phyloP scores from a whole-genome alignment of 2,113 vertebrate genomes.

The Pavo muticus region DNA sequence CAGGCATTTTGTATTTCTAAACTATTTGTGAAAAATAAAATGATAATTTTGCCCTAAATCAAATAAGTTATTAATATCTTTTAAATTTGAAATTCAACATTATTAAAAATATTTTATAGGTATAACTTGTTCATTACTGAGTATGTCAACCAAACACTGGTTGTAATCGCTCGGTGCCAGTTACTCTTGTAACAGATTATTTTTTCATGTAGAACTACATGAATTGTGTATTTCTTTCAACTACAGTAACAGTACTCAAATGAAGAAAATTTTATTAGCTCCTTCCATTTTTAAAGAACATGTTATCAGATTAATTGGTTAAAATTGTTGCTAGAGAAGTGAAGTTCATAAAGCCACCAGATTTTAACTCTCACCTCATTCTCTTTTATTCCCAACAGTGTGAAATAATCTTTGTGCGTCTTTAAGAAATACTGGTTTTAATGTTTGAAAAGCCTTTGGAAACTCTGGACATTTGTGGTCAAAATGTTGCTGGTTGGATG shows the following conservation, averaged over 20 bases:
- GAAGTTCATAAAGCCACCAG: background rate
- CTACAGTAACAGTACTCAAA: background rate
- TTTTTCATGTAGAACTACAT: rapidly evolving
- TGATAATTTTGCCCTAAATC: background rate
- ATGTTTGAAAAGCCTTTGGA: background rate
- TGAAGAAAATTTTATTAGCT: background rate
- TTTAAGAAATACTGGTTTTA: background rate
- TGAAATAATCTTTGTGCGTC: background rate
- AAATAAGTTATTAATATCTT: background rate
- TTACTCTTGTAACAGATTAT: background rate
- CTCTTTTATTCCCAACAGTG: background rate
- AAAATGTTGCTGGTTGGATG: background rate
- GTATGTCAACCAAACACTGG: background rate
- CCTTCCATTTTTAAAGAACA: background rate
- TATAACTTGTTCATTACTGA: background rate
- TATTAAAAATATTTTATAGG: background rate
- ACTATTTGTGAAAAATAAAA: background rate
- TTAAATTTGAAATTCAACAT: background rate
- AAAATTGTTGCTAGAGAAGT: background rate
- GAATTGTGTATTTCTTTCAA: background rate
- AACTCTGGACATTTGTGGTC: background rate
- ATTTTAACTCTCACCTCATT: background rate
- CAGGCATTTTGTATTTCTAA: background rate
- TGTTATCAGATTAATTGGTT: background rate
- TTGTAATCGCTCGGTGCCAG: background rate